These are phyloP conservation scores for Conus betulinus DNA, from an alignment of 1,140 invertebrate species.

Conservation along the genomic window DNA sequence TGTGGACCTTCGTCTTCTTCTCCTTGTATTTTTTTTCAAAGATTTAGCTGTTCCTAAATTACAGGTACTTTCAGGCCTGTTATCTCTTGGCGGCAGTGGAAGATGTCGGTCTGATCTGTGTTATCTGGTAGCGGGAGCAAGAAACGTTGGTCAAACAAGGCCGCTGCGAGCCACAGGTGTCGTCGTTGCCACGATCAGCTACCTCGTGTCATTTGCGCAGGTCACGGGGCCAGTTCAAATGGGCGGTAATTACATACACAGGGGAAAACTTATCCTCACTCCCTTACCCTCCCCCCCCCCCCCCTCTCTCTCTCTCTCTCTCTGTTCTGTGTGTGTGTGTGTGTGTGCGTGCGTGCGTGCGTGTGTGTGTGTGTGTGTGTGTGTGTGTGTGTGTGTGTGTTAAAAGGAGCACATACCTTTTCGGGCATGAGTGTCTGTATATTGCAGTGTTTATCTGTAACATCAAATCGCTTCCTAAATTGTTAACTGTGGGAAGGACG, in stretches of 20 bases:
- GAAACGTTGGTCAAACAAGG: neutral
- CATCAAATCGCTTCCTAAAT: no score
- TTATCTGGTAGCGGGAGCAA: neutral
- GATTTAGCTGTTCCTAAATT: neutral
- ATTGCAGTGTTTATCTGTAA: neutral
- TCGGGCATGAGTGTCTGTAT: neutral
- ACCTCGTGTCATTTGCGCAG: neutral
- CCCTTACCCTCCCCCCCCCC: neutral
- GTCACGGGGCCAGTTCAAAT: no score
- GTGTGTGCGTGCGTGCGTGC: neutral
- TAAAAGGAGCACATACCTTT: neutral
- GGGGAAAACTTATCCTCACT: neutral
- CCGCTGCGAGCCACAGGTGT: no score
- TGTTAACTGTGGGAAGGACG: neutral
- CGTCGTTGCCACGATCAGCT: no score
- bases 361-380: no score
- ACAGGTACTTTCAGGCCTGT: neutral
- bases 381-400: neutral
- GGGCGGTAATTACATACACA: neutral
- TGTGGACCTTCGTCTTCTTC: no score
- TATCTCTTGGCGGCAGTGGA: neutral
- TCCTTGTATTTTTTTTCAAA: no score
- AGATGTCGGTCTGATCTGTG: neutral
- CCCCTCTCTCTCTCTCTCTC: slow-evolving; percentile 27
- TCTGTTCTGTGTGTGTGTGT: neutral